Conservation (phyloP, 2,113 vertebrate genomes). For the Acanthisitta chloris region DNA sequence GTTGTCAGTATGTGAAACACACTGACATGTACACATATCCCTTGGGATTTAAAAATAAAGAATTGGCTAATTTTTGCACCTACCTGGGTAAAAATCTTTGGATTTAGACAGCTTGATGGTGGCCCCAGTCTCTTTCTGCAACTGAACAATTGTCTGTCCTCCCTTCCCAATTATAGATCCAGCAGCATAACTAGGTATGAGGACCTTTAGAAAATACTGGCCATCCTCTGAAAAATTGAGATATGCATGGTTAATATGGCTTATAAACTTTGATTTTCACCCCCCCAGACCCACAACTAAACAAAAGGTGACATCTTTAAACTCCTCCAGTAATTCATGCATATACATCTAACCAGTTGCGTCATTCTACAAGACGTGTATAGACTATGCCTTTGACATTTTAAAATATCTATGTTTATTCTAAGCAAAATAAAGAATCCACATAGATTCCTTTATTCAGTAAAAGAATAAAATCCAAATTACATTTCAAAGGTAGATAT, state of each 20-base stretch:
- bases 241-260: slow-evolving; percentile 70
- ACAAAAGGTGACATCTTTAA: slow-evolving; percentile 36
- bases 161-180: slow-evolving; percentile 92
- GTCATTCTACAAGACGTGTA: slow-evolving; percentile 22
- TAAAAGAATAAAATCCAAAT: slow-evolving; percentile 55
- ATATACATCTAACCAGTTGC: slow-evolving; percentile 48
- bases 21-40: slow-evolving; percentile 1
- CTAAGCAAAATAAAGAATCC: slow-evolving; percentile 21
- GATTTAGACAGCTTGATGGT: slow-evolving; percentile 91
- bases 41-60: slow-evolving; percentile 55
- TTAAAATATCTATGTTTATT: neutral
- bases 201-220: slow-evolving; percentile 91
- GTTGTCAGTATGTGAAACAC: slow-evolving; percentile 27
- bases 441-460: slow-evolving; percentile 22
- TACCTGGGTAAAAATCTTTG: slow-evolving; percentile 93
- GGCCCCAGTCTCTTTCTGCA: slow-evolving; percentile 89
- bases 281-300: slow-evolving; percentile 47
- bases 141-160: slow-evolving; percentile 89
- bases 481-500: slow-evolving; percentile 41
- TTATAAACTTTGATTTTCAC: slow-evolving; percentile 21
- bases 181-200: slow-evolving; percentile 91
- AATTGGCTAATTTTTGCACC: slow-evolving; percentile 70
- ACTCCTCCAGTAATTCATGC: neutral
- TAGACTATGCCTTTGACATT: slow-evolving; percentile 10
- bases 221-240: slow-evolving; percentile 87